Evolutionary conservation across 2,888 invertebrate species (phyloP).

Genomic region (Andricus curvator): DNA sequence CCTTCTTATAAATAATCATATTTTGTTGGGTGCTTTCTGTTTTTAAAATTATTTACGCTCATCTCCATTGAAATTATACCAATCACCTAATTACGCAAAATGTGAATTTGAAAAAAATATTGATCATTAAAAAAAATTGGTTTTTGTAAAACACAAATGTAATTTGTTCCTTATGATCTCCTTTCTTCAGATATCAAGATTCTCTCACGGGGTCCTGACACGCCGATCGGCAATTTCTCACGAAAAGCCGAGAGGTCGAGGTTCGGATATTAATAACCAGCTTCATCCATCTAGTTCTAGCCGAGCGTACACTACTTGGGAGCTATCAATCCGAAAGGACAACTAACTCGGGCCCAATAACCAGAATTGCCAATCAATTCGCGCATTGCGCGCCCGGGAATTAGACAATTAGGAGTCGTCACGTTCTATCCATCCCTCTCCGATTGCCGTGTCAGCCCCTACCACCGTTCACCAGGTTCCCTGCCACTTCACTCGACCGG

Average conservation of each 20-base stretch:
- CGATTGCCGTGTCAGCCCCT: conserved; percentile 22
- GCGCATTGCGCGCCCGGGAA: conserved; percentile 75
- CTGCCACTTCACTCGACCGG: conserved; percentile 37
- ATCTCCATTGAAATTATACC: too few species aligned
- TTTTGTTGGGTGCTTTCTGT: too few species aligned
- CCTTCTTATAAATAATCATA: too few species aligned
- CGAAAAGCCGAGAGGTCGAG: conserved; percentile 34
- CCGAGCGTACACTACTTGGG: conserved; percentile 23
- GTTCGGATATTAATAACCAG: conserved; percentile 61
- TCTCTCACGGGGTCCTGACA: conserved; percentile 41
- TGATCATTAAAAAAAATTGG: background rate
- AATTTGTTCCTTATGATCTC: background rate
- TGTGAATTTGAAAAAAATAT: background rate
- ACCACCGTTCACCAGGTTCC: conserved; percentile 53
- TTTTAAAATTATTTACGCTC: too few species aligned
- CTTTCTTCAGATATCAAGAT: background rate
- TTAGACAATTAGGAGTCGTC: conserved; percentile 79
- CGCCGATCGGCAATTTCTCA: conserved; percentile 51
- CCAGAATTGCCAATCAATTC: conserved; percentile 74
- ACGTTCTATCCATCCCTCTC: conserved; percentile 67
- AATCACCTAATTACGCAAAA: background rate
- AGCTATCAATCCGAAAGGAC: conserved; percentile 56
- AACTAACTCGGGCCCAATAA: conserved; percentile 60
- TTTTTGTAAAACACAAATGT: too few species aligned
- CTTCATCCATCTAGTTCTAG: conserved; percentile 46